Base-by-base conservation (phyloP, 2,113 vertebrate species). In the Paradisaea rubra region DNA sequence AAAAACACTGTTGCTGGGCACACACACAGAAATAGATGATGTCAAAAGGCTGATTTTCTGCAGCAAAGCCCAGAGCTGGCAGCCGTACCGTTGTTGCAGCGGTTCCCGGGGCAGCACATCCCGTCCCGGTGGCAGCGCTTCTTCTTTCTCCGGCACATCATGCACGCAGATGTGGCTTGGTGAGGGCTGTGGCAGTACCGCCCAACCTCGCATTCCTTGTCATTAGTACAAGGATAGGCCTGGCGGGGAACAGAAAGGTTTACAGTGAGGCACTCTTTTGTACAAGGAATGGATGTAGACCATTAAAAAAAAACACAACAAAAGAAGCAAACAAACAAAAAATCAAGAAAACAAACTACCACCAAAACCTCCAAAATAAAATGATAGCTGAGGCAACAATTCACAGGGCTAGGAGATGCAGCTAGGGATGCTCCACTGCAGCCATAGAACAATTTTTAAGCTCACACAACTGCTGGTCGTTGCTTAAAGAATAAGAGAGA, bases 61-160 rank as follows among this genome's bases (percentile, higher is more conserved):
- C 35, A 81, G 44, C 2, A 13, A 28, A 22, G 14, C 10, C 23
- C 69, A 15, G 64, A 33, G 77, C 56, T 9, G 19, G 21, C 17
- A 33, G 50, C 60, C 1, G 6, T 97, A 99, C 99, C 99, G 13
- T 99, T 99, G 81, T 98, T 99, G 97, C 99, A 99, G 95, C 98
- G 99, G 96, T 98, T 99, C 41, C 99, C 99, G 0, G 98, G 98
- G 95, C 99, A 99, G 86, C 99, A 99, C 99, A 99, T 99, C 96
- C 98, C 98, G 3, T 99, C 99, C 96, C 99, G 97, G 42, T 99
- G 98, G 94, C 99, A 99, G 19, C 99, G 98, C 91, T 98, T 99
- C 98, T 99, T 99, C 97, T 98, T 99, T 86, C 99, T 96, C 56
- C 99, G 98, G 88, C 99, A 99, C 88, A 97, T 91, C 96, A 98